Percentiles rank a stretch among this genome's conserved stretches.
phyloP scores from a whole-genome alignment of 92 coral and sea anemone species.

The Zoanthus sansibaricus region DNA sequence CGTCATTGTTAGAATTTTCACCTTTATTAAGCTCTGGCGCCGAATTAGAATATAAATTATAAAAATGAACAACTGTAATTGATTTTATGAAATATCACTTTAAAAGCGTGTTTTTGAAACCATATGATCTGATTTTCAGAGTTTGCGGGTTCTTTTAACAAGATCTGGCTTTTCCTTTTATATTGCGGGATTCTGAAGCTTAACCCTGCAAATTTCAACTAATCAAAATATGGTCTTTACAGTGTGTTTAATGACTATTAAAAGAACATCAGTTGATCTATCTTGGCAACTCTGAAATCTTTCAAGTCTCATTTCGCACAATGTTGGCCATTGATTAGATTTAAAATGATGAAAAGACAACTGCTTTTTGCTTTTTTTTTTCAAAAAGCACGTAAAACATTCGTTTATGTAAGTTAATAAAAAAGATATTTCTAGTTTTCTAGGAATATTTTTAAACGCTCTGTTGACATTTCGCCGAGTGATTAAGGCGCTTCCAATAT shows the following conservation, averaged over 20 bases:
- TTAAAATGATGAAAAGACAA: not conserved
- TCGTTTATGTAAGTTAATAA: not conserved
- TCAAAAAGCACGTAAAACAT: not conserved
- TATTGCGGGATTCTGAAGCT: not conserved
- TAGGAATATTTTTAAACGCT: not conserved
- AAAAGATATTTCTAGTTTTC: not conserved
- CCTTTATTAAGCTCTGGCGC: slow-evolving; percentile 13
- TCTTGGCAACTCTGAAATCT: not conserved
- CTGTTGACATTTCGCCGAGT: not conserved
- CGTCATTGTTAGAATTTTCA: slow-evolving; percentile 33
- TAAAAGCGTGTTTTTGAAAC: not conserved
- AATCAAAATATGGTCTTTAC: slow-evolving; percentile 15
- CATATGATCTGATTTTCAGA: not conserved
- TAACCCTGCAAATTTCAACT: not conserved
- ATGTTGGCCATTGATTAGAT: not conserved
- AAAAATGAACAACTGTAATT: slow-evolving; percentile 30
- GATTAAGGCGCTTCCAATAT: not conserved
- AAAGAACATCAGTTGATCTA: not conserved
- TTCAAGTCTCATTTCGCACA: slow-evolving; percentile 3
- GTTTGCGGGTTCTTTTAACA: slow-evolving; percentile 42
- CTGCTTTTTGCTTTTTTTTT: not conserved
- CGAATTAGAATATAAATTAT: slow-evolving; percentile 11
- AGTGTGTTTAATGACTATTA: not conserved
- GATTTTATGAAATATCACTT: slow-evolving; percentile 32
- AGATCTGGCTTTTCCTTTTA: not conserved